A percentile compares a stretch with the other conserved stretches of the same genome.
Conservation (phyloP, 2,113 vertebrate species). For the Chamaea fasciata region DNA sequence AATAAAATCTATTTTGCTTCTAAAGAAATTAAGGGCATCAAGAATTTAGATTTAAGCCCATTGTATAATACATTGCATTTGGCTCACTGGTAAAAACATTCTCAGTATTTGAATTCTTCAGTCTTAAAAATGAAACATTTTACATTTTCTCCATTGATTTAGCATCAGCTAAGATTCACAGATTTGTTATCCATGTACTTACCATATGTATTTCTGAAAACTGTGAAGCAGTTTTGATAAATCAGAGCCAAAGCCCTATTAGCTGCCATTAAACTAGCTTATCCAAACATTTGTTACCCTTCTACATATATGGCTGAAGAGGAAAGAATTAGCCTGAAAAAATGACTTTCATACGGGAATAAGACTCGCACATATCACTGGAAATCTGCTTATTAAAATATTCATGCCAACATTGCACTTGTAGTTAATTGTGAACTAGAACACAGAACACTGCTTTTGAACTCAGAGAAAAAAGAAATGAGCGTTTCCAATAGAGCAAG, state of each 20-base stretch:
- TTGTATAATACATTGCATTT: neutral
- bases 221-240: neutral
- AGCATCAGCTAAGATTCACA: neutral
- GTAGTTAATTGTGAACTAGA: neutral
- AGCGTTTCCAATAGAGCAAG: conserved; percentile 39
- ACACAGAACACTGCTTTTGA: neutral
- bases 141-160: conserved; percentile 6
- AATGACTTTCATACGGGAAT: neutral
- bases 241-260: conserved; percentile 1
- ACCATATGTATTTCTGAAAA: conserved; percentile 10
- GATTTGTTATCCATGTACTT: neutral
- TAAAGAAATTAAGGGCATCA: neutral
- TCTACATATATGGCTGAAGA: neutral
- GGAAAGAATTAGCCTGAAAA: conserved; percentile 6
- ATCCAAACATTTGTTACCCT: neutral
- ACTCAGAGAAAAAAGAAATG: conserved; percentile 17
- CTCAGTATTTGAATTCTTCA: neutral
- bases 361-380: neutral
- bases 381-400: conserved; percentile 13
- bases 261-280: conserved; percentile 12
- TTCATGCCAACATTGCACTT: conserved; percentile 1
- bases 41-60: neutral
- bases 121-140: neutral
- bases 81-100: conserved; percentile 21
- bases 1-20: neutral